Base-by-base conservation (phyloP, 2,888 invertebrate genomes). In the Rugalucina vietnamica region DNA sequence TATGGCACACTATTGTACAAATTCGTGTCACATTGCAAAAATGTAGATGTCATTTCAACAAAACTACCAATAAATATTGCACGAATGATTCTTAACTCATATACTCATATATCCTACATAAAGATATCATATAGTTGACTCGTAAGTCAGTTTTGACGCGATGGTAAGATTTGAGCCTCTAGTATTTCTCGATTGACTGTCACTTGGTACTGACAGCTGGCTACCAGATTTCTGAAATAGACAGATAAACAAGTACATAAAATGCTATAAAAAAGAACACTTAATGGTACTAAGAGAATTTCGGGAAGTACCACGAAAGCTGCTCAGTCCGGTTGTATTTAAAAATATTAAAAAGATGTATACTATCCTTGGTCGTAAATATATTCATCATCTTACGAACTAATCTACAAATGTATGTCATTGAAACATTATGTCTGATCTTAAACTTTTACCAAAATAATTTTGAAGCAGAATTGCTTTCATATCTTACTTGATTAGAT, bases 71-170 rank as follows among this genome's bases (percentile, higher is more conserved):
- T n/a, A n/a, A n/a, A n/a, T n/a, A n/a, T n/a, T n/a, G n/a, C n/a
- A n/a, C n/a, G n/a, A n/a, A n/a, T n/a, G n/a, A n/a, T n/a, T n/a
- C n/a, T n/a, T n/a, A n/a, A n/a, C n/a, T n/a, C n/a, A n/a, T n/a
- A n/a, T n/a, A n/a, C n/a, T n/a, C n/a, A n/a, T n/a, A n/a, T n/a
- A n/a, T 43, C 43, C 43, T 43, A 43, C 43, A 43, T 43, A 43
- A 43, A 43, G 18, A 12, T 43, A 43, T 72, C 60, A 72, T 60
- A 74, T 43, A 36, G 77, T 71, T 34, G 84, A 84, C 69, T 84
- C 81, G 36, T 60, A 81, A 12, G 84, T 84, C 27, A 81, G 71
- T n/a, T 39, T 84, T 1, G 84, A 84, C 0, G 70, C 76, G 21
- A 75, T 43, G 18, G 84, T 81, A 34, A 37, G 34, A 36, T 73